These are phyloP conservation scores for Julus scandinavius DNA, from an alignment of 2,888 invertebrate genomes.

Conservation along the genomic window DNA sequence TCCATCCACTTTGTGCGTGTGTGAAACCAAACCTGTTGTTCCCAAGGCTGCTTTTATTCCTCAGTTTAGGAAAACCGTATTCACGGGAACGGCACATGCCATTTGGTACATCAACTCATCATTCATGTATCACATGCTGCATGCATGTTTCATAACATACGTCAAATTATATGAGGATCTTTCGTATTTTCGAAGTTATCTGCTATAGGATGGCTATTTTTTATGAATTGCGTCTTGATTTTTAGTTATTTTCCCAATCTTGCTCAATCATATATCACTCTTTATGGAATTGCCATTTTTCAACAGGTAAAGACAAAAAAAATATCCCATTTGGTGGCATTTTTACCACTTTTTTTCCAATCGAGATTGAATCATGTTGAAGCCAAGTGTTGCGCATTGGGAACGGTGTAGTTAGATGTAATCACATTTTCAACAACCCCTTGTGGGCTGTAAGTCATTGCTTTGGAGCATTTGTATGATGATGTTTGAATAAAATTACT, in stretches of 20 bases:
- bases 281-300: slow-evolving; percentile 31
- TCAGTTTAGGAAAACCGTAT: slow-evolving; percentile 27
- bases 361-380: slow-evolving; percentile 27
- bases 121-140: slow-evolving; percentile 22
- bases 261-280: slow-evolving; percentile 32
- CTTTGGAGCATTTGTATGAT: slow-evolving; percentile 33
- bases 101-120: slow-evolving; percentile 33
- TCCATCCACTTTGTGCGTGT: slow-evolving; percentile 26
- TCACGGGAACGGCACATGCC: slow-evolving; percentile 11
- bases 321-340: slow-evolving; percentile 31
- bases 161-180: slow-evolving; percentile 27
- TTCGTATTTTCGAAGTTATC: slow-evolving; percentile 27
- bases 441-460: slow-evolving; percentile 26
- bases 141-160: slow-evolving; percentile 33
- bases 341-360: slow-evolving; percentile 33
- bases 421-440: slow-evolving; percentile 32
- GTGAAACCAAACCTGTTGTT: slow-evolving; percentile 27
- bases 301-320: slow-evolving; percentile 16
- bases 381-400: slow-evolving; percentile 33
- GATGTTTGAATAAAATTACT: slow-evolving; percentile 33
- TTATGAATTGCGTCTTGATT: slow-evolving; percentile 22
- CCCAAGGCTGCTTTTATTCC: slow-evolving; percentile 10
- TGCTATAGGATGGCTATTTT: slow-evolving; percentile 33
- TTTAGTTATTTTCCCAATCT: slow-evolving; percentile 22
- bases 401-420: slow-evolving; percentile 33